Base-by-base conservation (phyloP, 1,140 invertebrate species). In the Papilio glaucus region DNA sequence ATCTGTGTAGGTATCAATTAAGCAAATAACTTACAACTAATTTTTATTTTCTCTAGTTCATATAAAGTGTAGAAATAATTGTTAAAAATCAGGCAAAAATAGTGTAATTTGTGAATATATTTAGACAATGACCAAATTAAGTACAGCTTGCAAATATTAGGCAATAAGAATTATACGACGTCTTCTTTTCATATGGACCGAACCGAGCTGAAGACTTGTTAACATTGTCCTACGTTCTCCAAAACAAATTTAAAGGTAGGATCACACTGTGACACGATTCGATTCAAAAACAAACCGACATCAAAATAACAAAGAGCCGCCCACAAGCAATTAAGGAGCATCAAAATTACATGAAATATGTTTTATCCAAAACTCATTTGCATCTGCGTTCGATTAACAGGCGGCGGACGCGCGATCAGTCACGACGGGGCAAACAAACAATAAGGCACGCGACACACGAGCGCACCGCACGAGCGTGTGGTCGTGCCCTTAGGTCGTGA, bases 371-470 rank as follows among this genome's bases (percentile, higher is more conserved):
- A 62, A 75, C 72, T 69, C 67, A 81, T 78, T 81, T 74, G 75
- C 77, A 77, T 76, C 67, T 60, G 21, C 69, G 74, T 77, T 76
- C 80, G 76, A 81, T 81, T 81, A 79, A 71, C 65, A 81, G 71
- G 72, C 80, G 67, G 68, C 67, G 70, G 45, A 18, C 80, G 68
- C 72, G 10, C 65, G 8, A 37, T 15, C 62, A 65, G 72, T 74
- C 69, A 74, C 72, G 70, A 69, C 15, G 12, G 21, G 26, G 42
- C 67, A 68, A 45, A 45, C 60, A 70, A 49, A 71, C 74, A 71
- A 79, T 81, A 79, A 81, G 78, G 85, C 86, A 87, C 86, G 84
- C 81, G 84, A 87, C 86, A 82, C 73, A 82, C 79, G 82, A 81
- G 73, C 81, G 76, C 74, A 77, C 73, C 62, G 77, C 87, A 86